Conservation (phyloP, 1,140 invertebrate species). For the Brachionus rotundiformis region DNA sequence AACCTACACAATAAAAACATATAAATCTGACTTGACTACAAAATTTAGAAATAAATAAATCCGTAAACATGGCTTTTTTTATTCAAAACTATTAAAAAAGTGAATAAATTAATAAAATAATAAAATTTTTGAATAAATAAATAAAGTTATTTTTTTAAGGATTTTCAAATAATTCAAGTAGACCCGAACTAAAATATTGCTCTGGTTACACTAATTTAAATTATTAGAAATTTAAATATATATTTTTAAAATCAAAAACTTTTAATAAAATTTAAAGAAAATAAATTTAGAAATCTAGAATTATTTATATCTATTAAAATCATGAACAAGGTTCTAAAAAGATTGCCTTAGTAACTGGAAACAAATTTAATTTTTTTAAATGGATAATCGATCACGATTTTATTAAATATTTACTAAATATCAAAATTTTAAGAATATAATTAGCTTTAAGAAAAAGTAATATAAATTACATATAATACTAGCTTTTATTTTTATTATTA, state of each 20-base stretch:
- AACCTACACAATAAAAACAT: background rate
- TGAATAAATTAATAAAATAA: background rate
- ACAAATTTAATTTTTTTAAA: background rate
- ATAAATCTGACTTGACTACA: background rate
- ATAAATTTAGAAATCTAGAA: no score
- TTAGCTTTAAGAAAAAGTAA: background rate
- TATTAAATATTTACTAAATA: slow-evolving; percentile 12
- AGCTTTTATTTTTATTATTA: background rate
- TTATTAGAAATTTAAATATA: background rate
- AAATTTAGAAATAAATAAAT: background rate
- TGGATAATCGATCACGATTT: slow-evolving; percentile 12
- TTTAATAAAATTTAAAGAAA: no score
- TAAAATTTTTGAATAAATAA: background rate
- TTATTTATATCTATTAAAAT: background rate
- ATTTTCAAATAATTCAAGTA: background rate
- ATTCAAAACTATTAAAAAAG: background rate
- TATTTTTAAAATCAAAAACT: background rate
- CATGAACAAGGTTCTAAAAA: background rate
- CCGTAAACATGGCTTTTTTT: background rate
- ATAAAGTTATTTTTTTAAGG: background rate
- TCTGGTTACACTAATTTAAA: background rate
- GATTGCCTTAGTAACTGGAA: background rate
- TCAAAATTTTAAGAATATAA: background rate
- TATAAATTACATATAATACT: slow-evolving; percentile 6
- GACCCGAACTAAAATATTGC: background rate